Percentiles rank a stretch among this genome's conserved stretches.
These are phyloP conservation scores for Arizona elegans DNA, from an alignment of 2,113 vertebrate species.

Conservation along the genomic window DNA sequence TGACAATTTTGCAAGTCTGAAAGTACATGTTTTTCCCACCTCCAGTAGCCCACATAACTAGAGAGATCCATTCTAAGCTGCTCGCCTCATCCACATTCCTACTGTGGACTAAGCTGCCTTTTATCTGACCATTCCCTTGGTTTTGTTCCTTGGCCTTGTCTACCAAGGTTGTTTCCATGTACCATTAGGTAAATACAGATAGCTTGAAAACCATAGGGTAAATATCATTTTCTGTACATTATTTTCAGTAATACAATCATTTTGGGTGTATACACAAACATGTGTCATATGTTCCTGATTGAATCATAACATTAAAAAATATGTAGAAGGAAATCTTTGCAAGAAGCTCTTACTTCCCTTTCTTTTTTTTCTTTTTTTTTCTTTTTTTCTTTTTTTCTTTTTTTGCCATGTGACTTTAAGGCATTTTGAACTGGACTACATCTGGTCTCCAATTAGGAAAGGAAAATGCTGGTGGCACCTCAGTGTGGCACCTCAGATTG, in stretches of 20 bases:
- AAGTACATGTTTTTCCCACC: neutral
- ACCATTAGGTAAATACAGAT: too few species aligned
- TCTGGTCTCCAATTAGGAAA: neutral
- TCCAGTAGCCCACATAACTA: neutral
- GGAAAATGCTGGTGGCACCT: neutral
- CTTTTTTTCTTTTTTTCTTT: neutral
- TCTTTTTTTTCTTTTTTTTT: neutral
- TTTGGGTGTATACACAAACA: neutral
- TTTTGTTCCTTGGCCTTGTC: neutral
- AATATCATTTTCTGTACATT: neutral
- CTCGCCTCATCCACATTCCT: neutral
- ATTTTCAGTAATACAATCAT: neutral
- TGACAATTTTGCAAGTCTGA: neutral
- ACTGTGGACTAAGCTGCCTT: neutral
- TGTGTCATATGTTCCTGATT: neutral
- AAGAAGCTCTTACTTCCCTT: neutral
- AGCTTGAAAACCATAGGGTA: too few species aligned
- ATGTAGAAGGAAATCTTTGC: neutral
- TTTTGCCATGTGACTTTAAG: neutral
- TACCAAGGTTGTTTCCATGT: neutral
- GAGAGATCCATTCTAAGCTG: neutral
- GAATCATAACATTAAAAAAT: neutral
- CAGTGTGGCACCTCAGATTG: neutral
- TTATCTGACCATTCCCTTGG: neutral
- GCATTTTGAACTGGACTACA: neutral